Base-by-base conservation (phyloP, 2,888 invertebrate species). In the Ferrisia virgata region DNA sequence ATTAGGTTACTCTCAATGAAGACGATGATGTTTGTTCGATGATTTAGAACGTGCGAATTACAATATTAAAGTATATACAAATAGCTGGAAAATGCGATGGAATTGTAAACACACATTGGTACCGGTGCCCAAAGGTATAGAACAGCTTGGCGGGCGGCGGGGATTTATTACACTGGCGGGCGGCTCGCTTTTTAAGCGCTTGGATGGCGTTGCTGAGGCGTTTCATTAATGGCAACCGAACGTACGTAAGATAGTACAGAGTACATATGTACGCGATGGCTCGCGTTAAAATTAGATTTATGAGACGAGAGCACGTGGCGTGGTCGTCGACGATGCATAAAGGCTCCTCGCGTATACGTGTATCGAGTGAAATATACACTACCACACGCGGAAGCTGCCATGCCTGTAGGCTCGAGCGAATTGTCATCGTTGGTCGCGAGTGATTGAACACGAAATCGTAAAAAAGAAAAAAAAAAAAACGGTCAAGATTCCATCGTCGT, bases 211-310 rank as follows among this genome's bases (percentile, higher is more conserved):
- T n/a, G n/a, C n/a, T 11, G 47, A 47, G 47, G 53, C 5, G 64
- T 64, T 64, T 64, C 64, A 64, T 64, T 64, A 64, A 64, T 64
- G 64, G 28, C 2, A 18, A 18, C n/a, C n/a, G n/a, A n/a, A n/a
- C n/a, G n/a, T n/a, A n/a, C 53, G 53, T 9, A 40, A 40, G 13
- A 40, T 8, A 2, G 40, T 40, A 40, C 40, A 47, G 53, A n/a
- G 39, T 39, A 8, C 11, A 39, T 15, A 64, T 28, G 28, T 64
- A 8, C 13, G 22, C 53, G 22, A 53, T 25, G 58, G 22, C 53
- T 64, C 31, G 64, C 28, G 72, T 76, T 76, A 76, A 76, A 76
- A 76, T 76, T 76, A 76, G 72, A 76, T 76, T 76, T 76, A 76
- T 36, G 72, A 36, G 36, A n/a, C n/a, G n/a, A 36, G 33, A 76